phyloP scores from a whole-genome alignment of 2,113 vertebrate species.

The Rhea pennata region DNA sequence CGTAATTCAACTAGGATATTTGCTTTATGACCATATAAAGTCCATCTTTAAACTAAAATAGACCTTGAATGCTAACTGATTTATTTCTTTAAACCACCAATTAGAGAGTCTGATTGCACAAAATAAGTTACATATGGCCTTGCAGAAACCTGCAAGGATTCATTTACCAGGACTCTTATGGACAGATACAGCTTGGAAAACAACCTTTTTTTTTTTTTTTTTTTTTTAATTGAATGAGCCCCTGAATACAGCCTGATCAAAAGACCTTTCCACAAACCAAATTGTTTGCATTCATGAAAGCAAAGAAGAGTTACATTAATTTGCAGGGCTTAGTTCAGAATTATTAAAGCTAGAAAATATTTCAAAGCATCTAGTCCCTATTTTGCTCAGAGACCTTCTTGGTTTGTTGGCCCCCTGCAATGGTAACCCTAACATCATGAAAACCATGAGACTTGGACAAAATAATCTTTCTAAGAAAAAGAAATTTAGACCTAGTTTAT shows the following conservation, averaged over 20 bases:
- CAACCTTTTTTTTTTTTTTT: background rate
- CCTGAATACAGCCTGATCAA: background rate
- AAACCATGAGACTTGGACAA: background rate
- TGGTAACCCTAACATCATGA: accelerated
- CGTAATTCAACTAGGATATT: slow-evolving; percentile 31
- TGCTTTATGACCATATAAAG: slow-evolving; percentile 28
- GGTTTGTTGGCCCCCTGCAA: background rate
- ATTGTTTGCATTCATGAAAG: background rate
- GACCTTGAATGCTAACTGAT: background rate
- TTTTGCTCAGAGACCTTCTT: background rate
- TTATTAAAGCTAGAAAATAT: slow-evolving; percentile 30
- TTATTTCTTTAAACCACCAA: slow-evolving; percentile 11
- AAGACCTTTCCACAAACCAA: background rate
- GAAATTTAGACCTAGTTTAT: background rate
- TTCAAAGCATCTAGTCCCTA: background rate
- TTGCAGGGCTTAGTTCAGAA: background rate
- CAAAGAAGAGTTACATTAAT: background rate
- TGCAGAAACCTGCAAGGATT: background rate
- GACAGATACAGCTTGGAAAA: slow-evolving; percentile 18
- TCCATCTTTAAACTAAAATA: slow-evolving; percentile 35
- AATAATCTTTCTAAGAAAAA: background rate
- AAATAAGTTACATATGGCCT: slow-evolving; percentile 1
- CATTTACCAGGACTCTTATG: slow-evolving; percentile 5
- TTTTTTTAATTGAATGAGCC: background rate
- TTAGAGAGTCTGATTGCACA: slow-evolving; percentile 2